Percentiles rank a stretch among this genome's conserved stretches.
These are phyloP conservation scores for Lagria hirta DNA, from an alignment of 2,888 invertebrate genomes.

Conservation along the genomic window DNA sequence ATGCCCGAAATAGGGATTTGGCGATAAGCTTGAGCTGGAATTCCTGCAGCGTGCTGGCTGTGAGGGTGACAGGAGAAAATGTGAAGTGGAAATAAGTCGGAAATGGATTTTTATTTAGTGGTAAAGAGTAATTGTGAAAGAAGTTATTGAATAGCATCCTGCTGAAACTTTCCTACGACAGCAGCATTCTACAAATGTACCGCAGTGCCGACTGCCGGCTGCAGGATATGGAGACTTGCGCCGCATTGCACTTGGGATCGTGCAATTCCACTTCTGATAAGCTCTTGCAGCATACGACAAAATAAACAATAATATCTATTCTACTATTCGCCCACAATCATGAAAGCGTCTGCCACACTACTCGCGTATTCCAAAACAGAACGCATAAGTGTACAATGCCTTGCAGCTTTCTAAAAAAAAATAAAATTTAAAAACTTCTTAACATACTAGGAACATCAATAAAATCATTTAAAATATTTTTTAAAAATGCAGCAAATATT, in stretches of 20 bases:
- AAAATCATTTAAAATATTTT: no score
- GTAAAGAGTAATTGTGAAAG: slow-evolving; percentile 48
- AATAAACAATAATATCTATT: slow-evolving; percentile 38
- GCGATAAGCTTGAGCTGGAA: slow-evolving; percentile 8
- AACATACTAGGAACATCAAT: no score
- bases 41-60: no score
- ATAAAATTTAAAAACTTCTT: no score
- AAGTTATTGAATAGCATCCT: slow-evolving; percentile 48
- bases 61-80: slow-evolving; percentile 30
- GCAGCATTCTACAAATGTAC: slow-evolving; percentile 41
- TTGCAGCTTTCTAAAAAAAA: no score
- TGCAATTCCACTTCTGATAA: slow-evolving; percentile 42
- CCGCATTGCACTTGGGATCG: slow-evolving; percentile 42
- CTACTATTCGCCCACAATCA: slow-evolving; percentile 31
- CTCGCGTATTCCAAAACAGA: no score
- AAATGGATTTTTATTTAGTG: slow-evolving; percentile 50
- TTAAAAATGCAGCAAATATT: no score
- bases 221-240: slow-evolving; percentile 43
- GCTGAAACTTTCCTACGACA: slow-evolving; percentile 42
- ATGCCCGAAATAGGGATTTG: slow-evolving; percentile 18
- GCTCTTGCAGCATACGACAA: slow-evolving; percentile 31
- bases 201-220: slow-evolving; percentile 44
- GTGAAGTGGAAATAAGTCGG: slow-evolving; percentile 47
- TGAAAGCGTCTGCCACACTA: slow-evolving; percentile 16
- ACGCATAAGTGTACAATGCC: no score